Percentiles rank a stretch among this genome's conserved stretches.
phyloP scores from a whole-genome alignment of 2,888 invertebrate species.

The Himalopsyche japonica region DNA sequence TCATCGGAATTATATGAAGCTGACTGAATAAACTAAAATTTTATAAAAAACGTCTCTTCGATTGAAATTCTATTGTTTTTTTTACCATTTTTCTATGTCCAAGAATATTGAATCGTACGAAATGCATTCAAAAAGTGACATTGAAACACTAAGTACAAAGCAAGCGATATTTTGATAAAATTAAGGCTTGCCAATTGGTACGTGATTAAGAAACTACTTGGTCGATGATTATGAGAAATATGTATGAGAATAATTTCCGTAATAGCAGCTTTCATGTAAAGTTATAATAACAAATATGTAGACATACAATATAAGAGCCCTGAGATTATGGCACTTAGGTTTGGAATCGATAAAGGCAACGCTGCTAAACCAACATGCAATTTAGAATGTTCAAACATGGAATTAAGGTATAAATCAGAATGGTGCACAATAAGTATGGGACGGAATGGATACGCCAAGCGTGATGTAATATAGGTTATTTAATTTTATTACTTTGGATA shows the following conservation, averaged over 20 bases:
- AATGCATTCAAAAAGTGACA: too few relatives aligned
- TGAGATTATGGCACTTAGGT: background rate
- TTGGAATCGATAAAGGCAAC: conserved; percentile 22
- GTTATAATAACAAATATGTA: conserved; percentile 1
- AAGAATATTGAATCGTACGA: too few relatives aligned
- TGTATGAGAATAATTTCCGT: background rate
- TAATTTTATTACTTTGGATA: background rate
- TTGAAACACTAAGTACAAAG: too few relatives aligned
- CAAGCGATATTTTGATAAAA: background rate
- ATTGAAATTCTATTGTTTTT: too few relatives aligned
- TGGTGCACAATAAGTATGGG: background rate
- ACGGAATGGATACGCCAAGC: background rate
- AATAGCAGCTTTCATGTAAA: background rate
- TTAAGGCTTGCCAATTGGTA: background rate
- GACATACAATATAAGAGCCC: background rate
- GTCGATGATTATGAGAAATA: background rate
- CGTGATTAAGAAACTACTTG: background rate
- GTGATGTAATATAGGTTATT: conserved; percentile 1
- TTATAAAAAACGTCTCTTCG: too few relatives aligned
- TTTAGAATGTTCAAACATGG: conserved; percentile 37
- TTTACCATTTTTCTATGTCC: too few relatives aligned
- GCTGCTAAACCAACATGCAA: conserved; percentile 40
- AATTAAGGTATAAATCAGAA: conserved; percentile 41
- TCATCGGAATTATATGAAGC: too few relatives aligned
- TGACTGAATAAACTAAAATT: too few relatives aligned